phyloP scores from a whole-genome alignment of 2,797 vertebrate species.

The Gobionotothen gibberifrons region DNA sequence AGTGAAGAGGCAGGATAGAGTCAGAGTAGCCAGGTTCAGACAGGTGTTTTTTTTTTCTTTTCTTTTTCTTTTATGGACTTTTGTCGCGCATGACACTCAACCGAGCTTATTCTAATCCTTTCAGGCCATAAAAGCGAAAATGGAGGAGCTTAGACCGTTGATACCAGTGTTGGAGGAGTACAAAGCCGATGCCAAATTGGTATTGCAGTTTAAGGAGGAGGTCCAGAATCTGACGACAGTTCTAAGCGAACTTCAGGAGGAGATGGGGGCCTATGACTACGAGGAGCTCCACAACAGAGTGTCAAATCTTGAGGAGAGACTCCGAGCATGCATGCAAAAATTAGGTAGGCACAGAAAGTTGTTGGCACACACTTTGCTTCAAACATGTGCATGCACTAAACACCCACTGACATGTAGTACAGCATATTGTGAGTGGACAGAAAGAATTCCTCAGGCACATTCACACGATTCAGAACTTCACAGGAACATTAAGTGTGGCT shows the following conservation, averaged over 20 bases:
- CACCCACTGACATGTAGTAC: conserved; percentile 41
- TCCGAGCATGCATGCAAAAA: conserved; percentile 99
- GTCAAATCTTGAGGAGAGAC: conserved; percentile 99
- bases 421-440: conserved; percentile 36
- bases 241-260: conserved; percentile 98
- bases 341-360: conserved; percentile 94
- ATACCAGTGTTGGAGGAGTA: conserved; percentile 99
- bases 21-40: conserved; percentile 86
- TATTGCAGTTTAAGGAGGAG: conserved; percentile 99
- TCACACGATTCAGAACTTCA: conserved; percentile 52
- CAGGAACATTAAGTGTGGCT: conserved; percentile 43
- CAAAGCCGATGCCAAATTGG: conserved; percentile 99
- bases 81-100: conserved; percentile 94
- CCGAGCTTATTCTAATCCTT: conserved; percentile 96
- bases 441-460: conserved; percentile 59
- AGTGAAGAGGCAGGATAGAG: conserved; percentile 81
- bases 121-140: conserved; percentile 99
- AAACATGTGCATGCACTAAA: conserved; percentile 63
- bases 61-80: conserved; percentile 66
- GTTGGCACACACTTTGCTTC: conserved; percentile 70
- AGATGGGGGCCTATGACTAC: conserved; percentile 99
- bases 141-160: conserved; percentile 99
- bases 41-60: conserved; percentile 63
- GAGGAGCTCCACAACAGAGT: conserved; percentile 99
- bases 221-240: conserved; percentile 99